Conservation (phyloP, 2,113 vertebrate species). For the Pedionomus torquatus region DNA sequence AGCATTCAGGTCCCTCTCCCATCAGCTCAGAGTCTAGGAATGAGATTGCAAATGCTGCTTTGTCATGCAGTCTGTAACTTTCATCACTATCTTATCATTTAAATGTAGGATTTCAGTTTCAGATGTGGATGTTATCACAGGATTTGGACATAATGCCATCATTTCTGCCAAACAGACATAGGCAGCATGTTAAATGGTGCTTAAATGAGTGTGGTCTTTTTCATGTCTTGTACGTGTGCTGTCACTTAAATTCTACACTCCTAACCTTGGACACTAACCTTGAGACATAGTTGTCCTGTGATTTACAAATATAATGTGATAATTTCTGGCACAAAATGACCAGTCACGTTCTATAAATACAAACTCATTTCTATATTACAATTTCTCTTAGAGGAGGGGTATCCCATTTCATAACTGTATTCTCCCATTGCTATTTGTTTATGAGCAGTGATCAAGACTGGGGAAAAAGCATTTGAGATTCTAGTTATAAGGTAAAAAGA, state of each 20-base stretch:
- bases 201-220: neutral
- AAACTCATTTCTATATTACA: neutral
- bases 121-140: neutral
- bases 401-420: neutral
- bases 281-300: neutral
- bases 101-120: conserved; percentile 9
- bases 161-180: neutral
- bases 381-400: neutral
- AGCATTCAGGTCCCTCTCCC: neutral
- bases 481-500: neutral
- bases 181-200: neutral
- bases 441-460: neutral
- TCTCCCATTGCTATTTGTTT: neutral
- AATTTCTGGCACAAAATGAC: neutral
- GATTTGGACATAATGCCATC: conserved; percentile 12
- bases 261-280: neutral
- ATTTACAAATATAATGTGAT: neutral
- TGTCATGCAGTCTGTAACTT: neutral
- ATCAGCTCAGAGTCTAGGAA: neutral
- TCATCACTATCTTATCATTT: neutral
- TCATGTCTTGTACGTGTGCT: neutral
- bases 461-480: neutral
- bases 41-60: neutral
- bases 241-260: neutral
- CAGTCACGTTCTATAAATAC: neutral